These are phyloP conservation scores for Brachyhypopomus occidentalis DNA, from an alignment of 2,113 vertebrate genomes.

Conservation along the genomic window DNA sequence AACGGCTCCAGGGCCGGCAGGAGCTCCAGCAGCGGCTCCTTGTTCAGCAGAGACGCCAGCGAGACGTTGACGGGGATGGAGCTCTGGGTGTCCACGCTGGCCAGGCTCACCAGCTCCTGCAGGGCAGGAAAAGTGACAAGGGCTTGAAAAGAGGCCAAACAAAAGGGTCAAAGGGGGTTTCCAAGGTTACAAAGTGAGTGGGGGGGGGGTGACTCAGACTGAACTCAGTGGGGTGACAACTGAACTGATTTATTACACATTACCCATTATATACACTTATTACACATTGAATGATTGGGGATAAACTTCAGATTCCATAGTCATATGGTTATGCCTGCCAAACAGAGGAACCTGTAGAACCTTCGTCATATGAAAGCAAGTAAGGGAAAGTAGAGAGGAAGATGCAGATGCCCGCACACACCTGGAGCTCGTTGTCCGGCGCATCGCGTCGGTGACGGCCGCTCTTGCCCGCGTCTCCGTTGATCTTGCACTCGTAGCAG, in stretches of 20 bases:
- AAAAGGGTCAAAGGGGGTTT: background rate
- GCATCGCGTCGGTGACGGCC: slow-evolving; percentile 67
- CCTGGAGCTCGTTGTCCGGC: slow-evolving; percentile 72
- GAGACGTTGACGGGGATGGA: slow-evolving; percentile 83
- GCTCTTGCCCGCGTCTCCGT: slow-evolving; percentile 74
- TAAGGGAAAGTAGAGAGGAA: no score
- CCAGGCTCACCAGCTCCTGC: slow-evolving; percentile 81
- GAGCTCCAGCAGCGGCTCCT: slow-evolving; percentile 86
- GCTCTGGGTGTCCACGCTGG: slow-evolving; percentile 83
- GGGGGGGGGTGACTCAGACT: no score
- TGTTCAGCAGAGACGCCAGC: slow-evolving; percentile 75
- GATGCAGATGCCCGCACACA: slow-evolving; percentile 39
- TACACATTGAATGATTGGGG: no score
- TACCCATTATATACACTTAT: no score
- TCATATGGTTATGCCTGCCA: no score
- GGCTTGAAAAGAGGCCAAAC: no score
- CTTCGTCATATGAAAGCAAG: no score
- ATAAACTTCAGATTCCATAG: no score
- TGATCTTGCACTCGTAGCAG: slow-evolving; percentile 96
- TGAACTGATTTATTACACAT: no score
- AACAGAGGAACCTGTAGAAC: no score
- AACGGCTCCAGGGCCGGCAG: slow-evolving; percentile 82
- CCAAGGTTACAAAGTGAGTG: no score
- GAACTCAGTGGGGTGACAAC: no score
- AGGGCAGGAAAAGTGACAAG: background rate